Conservation (phyloP, 1,140 invertebrate species). For the Limonius californicus region DNA sequence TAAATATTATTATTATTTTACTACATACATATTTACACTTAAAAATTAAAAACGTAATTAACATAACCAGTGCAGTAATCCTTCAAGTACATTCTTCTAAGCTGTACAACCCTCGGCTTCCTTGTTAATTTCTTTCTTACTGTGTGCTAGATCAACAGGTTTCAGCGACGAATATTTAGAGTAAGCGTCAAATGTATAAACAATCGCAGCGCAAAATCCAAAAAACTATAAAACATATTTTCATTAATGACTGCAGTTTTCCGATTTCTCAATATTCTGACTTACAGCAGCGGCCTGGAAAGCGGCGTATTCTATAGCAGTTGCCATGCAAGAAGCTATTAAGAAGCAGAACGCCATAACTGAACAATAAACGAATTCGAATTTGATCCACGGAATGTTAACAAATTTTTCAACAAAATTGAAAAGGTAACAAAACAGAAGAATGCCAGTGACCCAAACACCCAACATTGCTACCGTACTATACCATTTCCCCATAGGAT, state of each 20-base stretch:
- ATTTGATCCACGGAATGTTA: constrained; percentile 81
- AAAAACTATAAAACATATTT: too few relatives aligned
- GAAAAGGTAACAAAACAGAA: constrained; percentile 78
- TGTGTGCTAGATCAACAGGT: constrained; percentile 68
- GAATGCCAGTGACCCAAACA: constrained; percentile 79
- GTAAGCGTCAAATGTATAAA: constrained; percentile 72
- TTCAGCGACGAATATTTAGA: constrained; percentile 65
- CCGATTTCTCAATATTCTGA: too few relatives aligned
- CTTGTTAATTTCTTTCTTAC: too few relatives aligned
- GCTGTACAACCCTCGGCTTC: too few relatives aligned
- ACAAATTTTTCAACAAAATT: constrained; percentile 82
- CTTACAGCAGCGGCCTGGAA: constrained; percentile 62
- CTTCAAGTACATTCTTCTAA: too few relatives aligned
- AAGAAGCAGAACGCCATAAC: constrained; percentile 70
- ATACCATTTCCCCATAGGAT: constrained; percentile 63
- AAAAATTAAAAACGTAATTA: too few relatives aligned
- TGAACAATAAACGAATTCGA: constrained; percentile 75
- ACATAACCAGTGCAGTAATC: too few relatives aligned
- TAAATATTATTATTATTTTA: too few relatives aligned
- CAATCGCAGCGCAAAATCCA: constrained; percentile 71
- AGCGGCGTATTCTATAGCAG: constrained; percentile 53
- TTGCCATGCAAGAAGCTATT: constrained; percentile 62
- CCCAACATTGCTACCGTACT: constrained; percentile 79
- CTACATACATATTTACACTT: too few relatives aligned
- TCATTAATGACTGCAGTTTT: too few relatives aligned